Conservation (phyloP, 2,797 vertebrate genomes). For the Micropoecilia bifurca region DNA sequence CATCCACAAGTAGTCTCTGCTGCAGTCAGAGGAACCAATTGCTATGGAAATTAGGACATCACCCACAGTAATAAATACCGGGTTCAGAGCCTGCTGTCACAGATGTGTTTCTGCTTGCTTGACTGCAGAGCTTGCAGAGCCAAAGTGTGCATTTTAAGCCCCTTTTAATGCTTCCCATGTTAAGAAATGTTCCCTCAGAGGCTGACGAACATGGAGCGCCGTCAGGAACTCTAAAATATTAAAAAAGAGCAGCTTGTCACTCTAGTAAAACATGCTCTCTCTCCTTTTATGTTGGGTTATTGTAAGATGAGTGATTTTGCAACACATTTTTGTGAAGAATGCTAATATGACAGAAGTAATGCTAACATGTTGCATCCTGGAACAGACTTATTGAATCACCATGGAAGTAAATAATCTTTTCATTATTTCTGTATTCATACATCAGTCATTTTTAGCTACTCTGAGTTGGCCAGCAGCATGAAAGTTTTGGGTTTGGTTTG, state of each 20-base stretch:
- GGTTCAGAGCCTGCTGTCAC: conserved; percentile 28
- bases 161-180: conserved; percentile 1
- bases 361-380: neutral
- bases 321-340: neutral
- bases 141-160: neutral
- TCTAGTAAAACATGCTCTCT: neutral
- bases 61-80: conserved; percentile 43
- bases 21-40: conserved; percentile 36
- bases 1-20: neutral
- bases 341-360: neutral
- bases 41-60: conserved; percentile 35
- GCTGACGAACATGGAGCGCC: neutral
- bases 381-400: neutral
- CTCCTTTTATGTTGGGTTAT: neutral
- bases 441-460: neutral
- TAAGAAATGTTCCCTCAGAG: too few species aligned
- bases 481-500: too few species aligned
- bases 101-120: neutral
- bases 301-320: neutral
- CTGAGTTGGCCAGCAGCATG: neutral
- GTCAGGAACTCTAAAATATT: neutral
- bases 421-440: neutral
- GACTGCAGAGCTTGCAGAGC: conserved; percentile 13
- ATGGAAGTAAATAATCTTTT: neutral
- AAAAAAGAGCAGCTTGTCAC: neutral